phyloP scores from a whole-genome alignment of 92 coral and sea anemone species.

The Phymanthus crucifer region DNA sequence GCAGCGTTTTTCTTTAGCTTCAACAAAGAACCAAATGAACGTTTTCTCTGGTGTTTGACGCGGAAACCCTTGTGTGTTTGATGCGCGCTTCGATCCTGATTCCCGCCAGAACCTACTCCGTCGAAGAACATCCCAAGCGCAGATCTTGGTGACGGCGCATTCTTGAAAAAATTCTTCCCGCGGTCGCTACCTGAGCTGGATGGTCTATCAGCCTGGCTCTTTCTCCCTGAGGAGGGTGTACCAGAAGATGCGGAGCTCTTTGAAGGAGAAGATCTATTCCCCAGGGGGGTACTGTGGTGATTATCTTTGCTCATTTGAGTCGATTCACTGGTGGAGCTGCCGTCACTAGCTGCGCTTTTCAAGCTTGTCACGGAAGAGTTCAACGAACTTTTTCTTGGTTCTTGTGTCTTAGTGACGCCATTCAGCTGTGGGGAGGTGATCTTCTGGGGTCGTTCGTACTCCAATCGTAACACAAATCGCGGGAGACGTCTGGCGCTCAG shows the following conservation, averaged over 20 bases:
- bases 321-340: constrained; percentile 48
- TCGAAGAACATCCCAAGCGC: constrained; percentile 83
- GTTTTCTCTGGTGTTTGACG: constrained; percentile 63
- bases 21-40: constrained; percentile 80
- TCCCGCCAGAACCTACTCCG: constrained; percentile 41
- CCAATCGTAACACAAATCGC: constrained; percentile 89
- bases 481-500: constrained; percentile 86
- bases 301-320: constrained; percentile 38
- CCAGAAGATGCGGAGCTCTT: constrained; percentile 30
- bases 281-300: constrained; percentile 20
- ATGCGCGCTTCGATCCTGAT: constrained; percentile 68
- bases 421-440: constrained; percentile 17
- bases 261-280: constrained; percentile 28
- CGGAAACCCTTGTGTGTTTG: constrained; percentile 67
- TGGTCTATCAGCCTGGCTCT: constrained; percentile 48
- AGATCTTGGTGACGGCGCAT: constrained; percentile 51
- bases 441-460: constrained; percentile 45
- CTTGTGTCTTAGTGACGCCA: constrained; percentile 50
- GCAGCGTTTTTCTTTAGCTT: constrained; percentile 56
- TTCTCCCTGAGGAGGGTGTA: constrained; percentile 42
- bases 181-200: constrained; percentile 54
- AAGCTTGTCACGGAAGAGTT: constrained; percentile 55
- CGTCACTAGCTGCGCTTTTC: constrained; percentile 56
- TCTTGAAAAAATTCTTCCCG: constrained; percentile 56
- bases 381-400: constrained; percentile 25